These are phyloP conservation scores for Enteromius argenteus DNA, from an alignment of 2,797 vertebrate species.

Conservation along the genomic window DNA sequence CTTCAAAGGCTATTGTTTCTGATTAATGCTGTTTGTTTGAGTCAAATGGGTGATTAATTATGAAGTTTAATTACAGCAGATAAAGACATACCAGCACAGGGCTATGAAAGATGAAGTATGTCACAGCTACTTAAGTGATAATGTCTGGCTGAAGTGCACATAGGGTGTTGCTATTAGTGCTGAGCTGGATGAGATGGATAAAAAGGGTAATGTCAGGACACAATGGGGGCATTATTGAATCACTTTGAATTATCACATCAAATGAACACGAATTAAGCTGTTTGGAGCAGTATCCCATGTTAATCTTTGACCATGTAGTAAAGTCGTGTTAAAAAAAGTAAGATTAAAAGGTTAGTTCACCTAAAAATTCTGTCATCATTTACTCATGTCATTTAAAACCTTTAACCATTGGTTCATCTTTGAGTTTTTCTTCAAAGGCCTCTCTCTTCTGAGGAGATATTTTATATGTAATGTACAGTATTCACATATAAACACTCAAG, in stretches of 20 bases:
- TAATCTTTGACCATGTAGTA: not conserved
- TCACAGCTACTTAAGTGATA: constrained; percentile 36
- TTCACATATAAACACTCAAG: not conserved
- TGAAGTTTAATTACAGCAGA: constrained; percentile 44
- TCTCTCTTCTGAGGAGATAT: not conserved
- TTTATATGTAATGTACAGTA: not conserved
- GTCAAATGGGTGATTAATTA: constrained; percentile 48
- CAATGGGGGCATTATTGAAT: not conserved
- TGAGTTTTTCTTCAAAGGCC: not conserved
- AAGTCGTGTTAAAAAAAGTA: not conserved
- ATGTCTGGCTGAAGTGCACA: constrained; percentile 1
- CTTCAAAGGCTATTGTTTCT: constrained; percentile 40
- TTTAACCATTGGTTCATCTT: not conserved
- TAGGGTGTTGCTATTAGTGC: constrained; percentile 4
- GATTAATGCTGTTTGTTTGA: constrained; percentile 46
- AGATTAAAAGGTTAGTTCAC: not conserved
- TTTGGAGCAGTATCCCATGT: not conserved
- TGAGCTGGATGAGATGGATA: constrained; percentile 3
- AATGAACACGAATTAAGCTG: not conserved
- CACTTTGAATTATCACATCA: not conserved
- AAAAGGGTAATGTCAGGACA: not conserved
- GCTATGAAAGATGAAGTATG: constrained; percentile 41
- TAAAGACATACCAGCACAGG: constrained; percentile 12
- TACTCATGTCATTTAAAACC: not conserved
- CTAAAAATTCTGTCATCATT: not conserved